Evolutionary conservation across 2,888 invertebrate genomes (phyloP).

Genomic region (Branchellion lobata): DNA sequence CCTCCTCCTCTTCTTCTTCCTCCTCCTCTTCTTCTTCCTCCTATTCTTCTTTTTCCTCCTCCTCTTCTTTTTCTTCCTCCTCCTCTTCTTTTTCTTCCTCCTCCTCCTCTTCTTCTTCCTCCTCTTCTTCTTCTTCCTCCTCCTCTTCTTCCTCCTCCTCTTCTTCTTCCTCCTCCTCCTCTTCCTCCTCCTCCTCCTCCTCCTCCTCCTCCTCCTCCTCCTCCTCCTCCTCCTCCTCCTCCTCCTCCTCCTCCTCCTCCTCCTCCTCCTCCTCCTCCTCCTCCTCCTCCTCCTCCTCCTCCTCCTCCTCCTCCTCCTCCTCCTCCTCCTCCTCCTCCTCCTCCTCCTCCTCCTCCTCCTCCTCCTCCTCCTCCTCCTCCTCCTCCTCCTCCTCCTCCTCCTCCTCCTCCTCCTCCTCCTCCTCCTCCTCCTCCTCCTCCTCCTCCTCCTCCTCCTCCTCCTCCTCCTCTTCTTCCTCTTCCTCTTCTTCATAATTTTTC

Average conservation of each 20-base stretch:
- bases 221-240: constrained; percentile 37
- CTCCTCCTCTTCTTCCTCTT: neutral
- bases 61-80: constrained; percentile 20
- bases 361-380: neutral
- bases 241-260: constrained; percentile 31
- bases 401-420: neutral
- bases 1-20: constrained; percentile 18
- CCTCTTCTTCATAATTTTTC: too few species aligned
- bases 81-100: constrained; percentile 10
- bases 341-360: neutral
- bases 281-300: neutral
- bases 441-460: neutral
- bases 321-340: neutral
- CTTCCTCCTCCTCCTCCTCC: constrained; percentile 34
- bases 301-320: neutral
- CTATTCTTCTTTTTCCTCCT: too few species aligned
- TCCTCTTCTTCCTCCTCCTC: constrained; percentile 24
- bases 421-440: neutral
- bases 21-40: constrained; percentile 21
- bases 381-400: neutral
- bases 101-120: constrained; percentile 24
- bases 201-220: constrained; percentile 34
- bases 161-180: constrained; percentile 35
- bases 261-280: neutral
- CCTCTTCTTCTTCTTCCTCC: constrained; percentile 22